Evolutionary conservation across 2,888 invertebrate genomes (phyloP), one percentile per base, ranked within the genome.

Genomic region (Orchesellides sinensis): DNA sequence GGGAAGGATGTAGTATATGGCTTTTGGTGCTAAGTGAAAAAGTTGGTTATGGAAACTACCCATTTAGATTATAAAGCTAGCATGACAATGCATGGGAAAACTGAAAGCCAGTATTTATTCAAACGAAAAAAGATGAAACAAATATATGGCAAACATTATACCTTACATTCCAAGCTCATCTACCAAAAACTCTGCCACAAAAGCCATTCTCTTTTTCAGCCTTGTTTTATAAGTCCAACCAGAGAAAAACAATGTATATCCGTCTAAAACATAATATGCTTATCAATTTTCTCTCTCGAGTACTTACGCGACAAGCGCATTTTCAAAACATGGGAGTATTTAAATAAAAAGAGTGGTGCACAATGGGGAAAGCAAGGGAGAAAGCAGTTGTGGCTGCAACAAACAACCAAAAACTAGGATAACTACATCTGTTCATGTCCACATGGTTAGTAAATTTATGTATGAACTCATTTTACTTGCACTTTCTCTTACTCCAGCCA

Each of bases 361-460:
- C 6, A 14, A 14, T 1, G 32, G 3, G n/a, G 66, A 23, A 19
- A 54, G n/a, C 10, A 19, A 52, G 21, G 17, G 54, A 54, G 21
- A 32, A 29, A 10, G 68, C 49, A 49, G 32, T 21, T 52, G 69
- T 27, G 49, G 29, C 27, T 29, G 32, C n/a, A 12, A 45, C 2
- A 56, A 72, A 72, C 56, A 40, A 23, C 40, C 40, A 63, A 45
- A 40, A 45, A 65, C 40, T 10, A 45, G 65, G 25, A 35, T 65
- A 47, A 27, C 47, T 56, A 56, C 70, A 70, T 59, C 56, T 56
- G 70, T 70, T 68, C 49, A 68, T 68, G 49, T 49, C 47, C 61
- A 21, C 49, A 73, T 63, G 63, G 32, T 49, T 73, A 32, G 40
- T 19, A 70, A 70, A 73, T 73, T 73, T 73, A 73, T 63, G 61